Evolutionary conservation across 1,140 invertebrate genomes (phyloP), one percentile per base, ranked within the genome.

Genomic region (Eupristina koningsbergeri): DNA sequence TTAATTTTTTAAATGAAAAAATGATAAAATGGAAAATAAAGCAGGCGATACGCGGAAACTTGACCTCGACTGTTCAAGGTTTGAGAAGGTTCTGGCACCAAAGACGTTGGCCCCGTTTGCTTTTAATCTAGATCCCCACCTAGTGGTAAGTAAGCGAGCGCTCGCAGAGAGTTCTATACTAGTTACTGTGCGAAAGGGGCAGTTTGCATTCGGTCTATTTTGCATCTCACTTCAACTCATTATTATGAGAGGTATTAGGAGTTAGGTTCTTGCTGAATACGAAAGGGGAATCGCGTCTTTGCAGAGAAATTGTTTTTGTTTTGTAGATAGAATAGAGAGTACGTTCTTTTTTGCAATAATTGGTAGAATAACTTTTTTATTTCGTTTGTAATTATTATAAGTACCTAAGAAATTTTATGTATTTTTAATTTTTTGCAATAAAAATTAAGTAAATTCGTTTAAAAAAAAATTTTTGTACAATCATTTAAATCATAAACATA

Each of bases 101-200:
- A 86, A 89, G 89, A 91, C 88, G 90, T 90, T 92, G 92, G 89
- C 92, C 92, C 91, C 91, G 89, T 92, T 93, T 92, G 89, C 91
- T 93, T 93, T 92, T 92, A 92, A 93, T 93, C 91, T 88, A 91
- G 91, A 90, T 93, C 92, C 92, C 92, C 92, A 92, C 92, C 90
- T 91, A 64, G 84, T n/a, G 13, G n/a, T 31, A 58, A 75, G 71
- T 58, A 73, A 61, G 26, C 50, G 74, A 63, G 58, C 61, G 73
- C 53, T 29, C 61, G 81, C n/a, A 9, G 26, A 36, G n/a, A 26
- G 39, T 34, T 26, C 47, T 11, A 34, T 26, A 58, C 36, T n/a
- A 36, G 34, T 45, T 74, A 47, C n/a, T 15, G 13, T 47, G 9
- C 71, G 73, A 47, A 39, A 36, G 36, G 58, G 74, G 58, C 39